These are phyloP conservation scores for Drosophila pachea DNA, from an alignment of 1,140 invertebrate species.

Conservation along the genomic window DNA sequence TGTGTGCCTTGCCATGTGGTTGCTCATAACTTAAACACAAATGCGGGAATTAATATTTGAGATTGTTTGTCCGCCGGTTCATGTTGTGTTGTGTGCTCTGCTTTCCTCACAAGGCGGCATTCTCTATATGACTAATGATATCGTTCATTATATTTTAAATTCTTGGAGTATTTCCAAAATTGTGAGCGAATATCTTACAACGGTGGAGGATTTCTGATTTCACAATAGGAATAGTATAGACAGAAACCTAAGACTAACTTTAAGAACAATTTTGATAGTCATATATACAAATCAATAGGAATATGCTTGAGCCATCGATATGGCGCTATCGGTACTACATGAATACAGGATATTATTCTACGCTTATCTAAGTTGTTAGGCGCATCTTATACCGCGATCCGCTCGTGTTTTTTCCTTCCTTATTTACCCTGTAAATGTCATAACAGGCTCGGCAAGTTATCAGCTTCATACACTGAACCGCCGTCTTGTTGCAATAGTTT, in stretches of 20 bases:
- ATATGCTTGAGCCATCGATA: no score
- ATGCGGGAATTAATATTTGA: slow-evolving; percentile 49
- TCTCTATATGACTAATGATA: slow-evolving; percentile 75
- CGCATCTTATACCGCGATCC: background rate
- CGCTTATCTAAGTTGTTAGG: background rate
- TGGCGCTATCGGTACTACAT: no score
- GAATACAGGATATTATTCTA: background rate
- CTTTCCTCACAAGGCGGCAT: slow-evolving; percentile 50
- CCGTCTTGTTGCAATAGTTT: slow-evolving; percentile 12
- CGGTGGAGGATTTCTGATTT: slow-evolving; percentile 27
- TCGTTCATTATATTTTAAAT: slow-evolving; percentile 76
- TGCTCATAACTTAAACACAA: slow-evolving; percentile 44
- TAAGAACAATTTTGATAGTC: no score
- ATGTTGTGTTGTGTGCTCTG: slow-evolving; percentile 6
- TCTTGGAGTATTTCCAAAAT: slow-evolving; percentile 74
- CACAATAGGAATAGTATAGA: background rate
- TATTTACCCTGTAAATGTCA: slow-evolving; percentile 67
- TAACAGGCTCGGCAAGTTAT: slow-evolving; percentile 69
- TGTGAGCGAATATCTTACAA: slow-evolving; percentile 23
- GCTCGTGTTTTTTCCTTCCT: slow-evolving; percentile 33
- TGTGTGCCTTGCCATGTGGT: slow-evolving; percentile 11
- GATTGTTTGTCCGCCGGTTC: slow-evolving; percentile 27
- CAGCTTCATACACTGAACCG: slow-evolving; percentile 26
- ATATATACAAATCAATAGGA: no score
- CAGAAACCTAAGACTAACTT: no score